Conservation (phyloP, 2,797 vertebrate genomes). For the Sebastes taczanowskii region DNA sequence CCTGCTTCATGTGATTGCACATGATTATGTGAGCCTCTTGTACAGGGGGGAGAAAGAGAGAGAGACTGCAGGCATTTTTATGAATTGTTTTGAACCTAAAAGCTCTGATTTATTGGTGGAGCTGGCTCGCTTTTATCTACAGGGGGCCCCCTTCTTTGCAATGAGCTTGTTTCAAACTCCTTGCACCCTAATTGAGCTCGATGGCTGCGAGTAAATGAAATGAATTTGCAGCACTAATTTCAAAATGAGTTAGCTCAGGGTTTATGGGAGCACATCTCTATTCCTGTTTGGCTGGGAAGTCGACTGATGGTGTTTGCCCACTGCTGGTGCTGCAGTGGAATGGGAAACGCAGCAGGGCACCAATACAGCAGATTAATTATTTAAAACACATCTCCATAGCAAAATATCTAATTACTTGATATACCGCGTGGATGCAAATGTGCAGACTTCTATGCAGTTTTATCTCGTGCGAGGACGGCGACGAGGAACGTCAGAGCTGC, state of each 20-base stretch:
- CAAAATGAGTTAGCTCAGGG: conserved; percentile 26
- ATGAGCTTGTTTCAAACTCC: conserved; percentile 43
- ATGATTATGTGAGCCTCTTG: conserved; percentile 64
- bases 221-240: conserved; percentile 53
- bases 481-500: conserved; percentile 15
- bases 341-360: conserved; percentile 63
- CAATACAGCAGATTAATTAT: conserved; percentile 71
- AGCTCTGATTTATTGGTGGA: conserved; percentile 25
- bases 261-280: conserved; percentile 33
- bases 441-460: conserved; percentile 5
- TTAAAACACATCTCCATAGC: conserved; percentile 66
- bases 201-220: conserved; percentile 53
- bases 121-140: conserved; percentile 38
- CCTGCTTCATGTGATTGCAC: conserved; percentile 66
- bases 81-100: conserved; percentile 52
- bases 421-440: conserved; percentile 30
- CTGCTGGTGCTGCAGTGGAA: conserved; percentile 68
- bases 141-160: conserved; percentile 6
- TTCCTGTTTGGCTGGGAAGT: conserved; percentile 47
- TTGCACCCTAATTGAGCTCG: conserved; percentile 40
- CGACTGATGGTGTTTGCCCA: conserved; percentile 44
- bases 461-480: background rate
- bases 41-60: background rate
- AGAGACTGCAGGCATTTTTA: conserved; percentile 37
- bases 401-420: conserved; percentile 67